Base-by-base conservation (phyloP, 2,888 invertebrate species). In the Drosophila anceps region DNA sequence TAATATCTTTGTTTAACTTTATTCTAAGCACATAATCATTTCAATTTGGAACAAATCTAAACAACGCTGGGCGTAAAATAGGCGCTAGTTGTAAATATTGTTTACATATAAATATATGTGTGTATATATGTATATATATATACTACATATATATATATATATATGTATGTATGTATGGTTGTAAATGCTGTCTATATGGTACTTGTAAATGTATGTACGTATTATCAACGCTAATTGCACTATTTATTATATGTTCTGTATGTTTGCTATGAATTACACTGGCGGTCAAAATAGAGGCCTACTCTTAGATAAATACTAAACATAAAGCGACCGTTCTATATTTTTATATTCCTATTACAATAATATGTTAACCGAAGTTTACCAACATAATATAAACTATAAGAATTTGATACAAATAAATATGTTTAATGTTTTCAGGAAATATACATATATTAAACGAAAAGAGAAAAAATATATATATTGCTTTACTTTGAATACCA, bases 41-140 rank as follows among this genome's bases (percentile, higher is more conserved):
- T 61, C 55, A 79, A 79, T 82, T 79, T 80, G 84, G 79, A 87
- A 84, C 74, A 82, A 69, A 84, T 84, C 74, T 87, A 83, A 84
- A 84, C 85, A 79, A 87, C 84, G 88, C 88, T 84, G 84, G 82
- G 84, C 84, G 88, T 84, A 84, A 79, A 76, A 64, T 79, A 82
- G 88, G 85, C 88, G 78, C 69, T 81, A 81, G 64, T 76, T 73
- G 84, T 84, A 88, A 76, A 78, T 78, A 76, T 74, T 61, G 29
- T 57, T 48, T 58, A 46, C 48, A 46, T 46, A 39, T 58, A 61
- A 62, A 53, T 44, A 63, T 59, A 41, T 64, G 31, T 27, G 4
- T 37, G 27, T n/a, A 60, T 69, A 48, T 37, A 39, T 35, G 37
- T 51, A 27, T 44, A 29, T 27, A 44, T 66, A n/a, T n/a, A n/a